Evolutionary conservation across 2,797 vertebrate species (phyloP).

Genomic region (Smutsia gigantea): DNA sequence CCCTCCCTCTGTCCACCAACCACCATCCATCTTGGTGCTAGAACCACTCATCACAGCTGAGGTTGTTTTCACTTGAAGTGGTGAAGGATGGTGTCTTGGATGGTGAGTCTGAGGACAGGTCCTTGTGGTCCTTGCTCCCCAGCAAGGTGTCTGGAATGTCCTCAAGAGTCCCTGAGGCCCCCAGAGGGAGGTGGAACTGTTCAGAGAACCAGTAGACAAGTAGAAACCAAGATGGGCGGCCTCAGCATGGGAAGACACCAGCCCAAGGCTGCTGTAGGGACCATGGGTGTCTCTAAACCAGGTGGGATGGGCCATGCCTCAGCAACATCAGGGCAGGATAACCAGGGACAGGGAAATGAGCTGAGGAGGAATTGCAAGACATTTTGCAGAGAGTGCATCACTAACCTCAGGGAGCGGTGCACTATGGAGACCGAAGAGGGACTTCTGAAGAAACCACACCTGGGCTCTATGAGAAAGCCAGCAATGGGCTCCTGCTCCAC

Average conservation of each 20-base stretch:
- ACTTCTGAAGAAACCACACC: background rate
- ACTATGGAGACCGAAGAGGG: accelerated
- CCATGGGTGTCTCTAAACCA: too few relatives aligned
- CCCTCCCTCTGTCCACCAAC: background rate
- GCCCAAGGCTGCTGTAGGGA: background rate
- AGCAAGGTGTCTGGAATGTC: background rate
- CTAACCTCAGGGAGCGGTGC: background rate
- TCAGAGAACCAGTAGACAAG: background rate
- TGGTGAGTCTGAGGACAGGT: background rate
- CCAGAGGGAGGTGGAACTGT: background rate
- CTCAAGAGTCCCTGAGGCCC: background rate
- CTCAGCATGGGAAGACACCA: background rate
- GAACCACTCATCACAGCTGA: background rate
- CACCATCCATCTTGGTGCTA: background rate
- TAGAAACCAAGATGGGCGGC: background rate
- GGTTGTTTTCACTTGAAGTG: background rate
- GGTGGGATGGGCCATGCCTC: background rate
- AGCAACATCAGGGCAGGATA: background rate
- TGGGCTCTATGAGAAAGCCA: background rate
- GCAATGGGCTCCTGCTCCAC: background rate
- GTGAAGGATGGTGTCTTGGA: background rate
- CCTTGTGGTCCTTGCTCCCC: background rate
- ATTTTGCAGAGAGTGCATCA: too few relatives aligned
- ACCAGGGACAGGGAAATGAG: background rate
- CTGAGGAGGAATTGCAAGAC: background rate